Conservation (phyloP, 2,888 invertebrate species). For the Orthosia cruda region DNA sequence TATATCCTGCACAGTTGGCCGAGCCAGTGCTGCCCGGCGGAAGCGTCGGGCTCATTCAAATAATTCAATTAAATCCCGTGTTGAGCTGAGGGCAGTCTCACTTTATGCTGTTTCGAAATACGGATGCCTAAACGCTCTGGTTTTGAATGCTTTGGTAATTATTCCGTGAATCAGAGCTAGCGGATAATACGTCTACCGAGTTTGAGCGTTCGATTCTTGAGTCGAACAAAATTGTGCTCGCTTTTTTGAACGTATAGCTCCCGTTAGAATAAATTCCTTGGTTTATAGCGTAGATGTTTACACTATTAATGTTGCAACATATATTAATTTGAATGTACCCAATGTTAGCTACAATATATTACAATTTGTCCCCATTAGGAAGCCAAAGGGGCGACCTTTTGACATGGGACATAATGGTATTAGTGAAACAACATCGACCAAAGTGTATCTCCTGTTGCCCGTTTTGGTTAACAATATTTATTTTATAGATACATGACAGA, state of each 20-base stretch:
- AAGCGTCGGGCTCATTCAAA: conserved; percentile 90
- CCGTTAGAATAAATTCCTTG: neutral
- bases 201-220: conserved; percentile 17
- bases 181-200: neutral
- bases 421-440: neutral
- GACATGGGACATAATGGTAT: neutral
- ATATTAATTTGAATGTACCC: neutral
- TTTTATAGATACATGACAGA: neutral
- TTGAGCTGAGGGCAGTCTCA: conserved; percentile 85
- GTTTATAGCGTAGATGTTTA: neutral
- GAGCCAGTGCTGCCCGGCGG: conserved; percentile 79
- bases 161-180: neutral
- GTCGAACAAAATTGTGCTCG: neutral
- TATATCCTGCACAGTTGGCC: conserved; percentile 85
- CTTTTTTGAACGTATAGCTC: neutral
- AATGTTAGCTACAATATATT: no score
- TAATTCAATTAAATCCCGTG: conserved; percentile 90
- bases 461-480: neutral
- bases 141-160: conserved; percentile 29
- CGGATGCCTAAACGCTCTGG: conserved; percentile 74
- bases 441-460: neutral
- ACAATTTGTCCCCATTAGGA: neutral
- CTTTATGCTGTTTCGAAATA: conserved; percentile 83
- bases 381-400: neutral
- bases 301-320: neutral